A percentile compares a stretch with the other conserved stretches of the same genome.
These are phyloP conservation scores for Eutolmus rufibarbis DNA, from an alignment of 2,888 invertebrate genomes.

Conservation along the genomic window DNA sequence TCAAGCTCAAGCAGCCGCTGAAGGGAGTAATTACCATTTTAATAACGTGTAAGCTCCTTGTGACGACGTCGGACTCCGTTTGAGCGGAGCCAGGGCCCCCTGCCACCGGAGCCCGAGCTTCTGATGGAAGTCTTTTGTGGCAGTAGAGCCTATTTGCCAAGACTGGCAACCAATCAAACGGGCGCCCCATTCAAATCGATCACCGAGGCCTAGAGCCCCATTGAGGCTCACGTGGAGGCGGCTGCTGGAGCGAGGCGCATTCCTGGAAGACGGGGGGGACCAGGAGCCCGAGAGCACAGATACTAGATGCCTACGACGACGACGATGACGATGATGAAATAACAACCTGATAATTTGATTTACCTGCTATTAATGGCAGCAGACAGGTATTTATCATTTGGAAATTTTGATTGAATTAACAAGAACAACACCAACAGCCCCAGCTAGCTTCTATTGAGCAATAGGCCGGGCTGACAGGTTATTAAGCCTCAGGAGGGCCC, in stretches of 20 bases:
- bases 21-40: slow-evolving; percentile 25
- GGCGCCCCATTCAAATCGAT: slow-evolving; percentile 22
- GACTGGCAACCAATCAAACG: slow-evolving; percentile 23
- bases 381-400: slow-evolving; percentile 48
- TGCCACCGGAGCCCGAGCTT: not conserved
- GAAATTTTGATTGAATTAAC: slow-evolving; percentile 47
- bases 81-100: not conserved
- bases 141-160: slow-evolving; percentile 27
- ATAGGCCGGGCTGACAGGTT: slow-evolving; percentile 34
- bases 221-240: not conserved
- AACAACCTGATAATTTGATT: slow-evolving; percentile 60
- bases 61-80: not conserved
- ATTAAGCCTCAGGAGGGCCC: slow-evolving; percentile 35
- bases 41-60: slow-evolving; percentile 27
- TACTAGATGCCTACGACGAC: not conserved
- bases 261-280: not conserved
- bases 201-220: not conserved
- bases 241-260: not conserved
- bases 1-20: slow-evolving; percentile 1
- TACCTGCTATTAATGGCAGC: slow-evolving; percentile 46
- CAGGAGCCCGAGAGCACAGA: not conserved
- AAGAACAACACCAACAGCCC: slow-evolving; percentile 42
- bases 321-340: slow-evolving; percentile 53
- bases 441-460: slow-evolving; percentile 43
- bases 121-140: slow-evolving; percentile 34